Evolutionary conservation across 1,140 invertebrate species (phyloP), one percentile per base, ranked within the genome.

Genomic region (Habropoda laboriosa): DNA sequence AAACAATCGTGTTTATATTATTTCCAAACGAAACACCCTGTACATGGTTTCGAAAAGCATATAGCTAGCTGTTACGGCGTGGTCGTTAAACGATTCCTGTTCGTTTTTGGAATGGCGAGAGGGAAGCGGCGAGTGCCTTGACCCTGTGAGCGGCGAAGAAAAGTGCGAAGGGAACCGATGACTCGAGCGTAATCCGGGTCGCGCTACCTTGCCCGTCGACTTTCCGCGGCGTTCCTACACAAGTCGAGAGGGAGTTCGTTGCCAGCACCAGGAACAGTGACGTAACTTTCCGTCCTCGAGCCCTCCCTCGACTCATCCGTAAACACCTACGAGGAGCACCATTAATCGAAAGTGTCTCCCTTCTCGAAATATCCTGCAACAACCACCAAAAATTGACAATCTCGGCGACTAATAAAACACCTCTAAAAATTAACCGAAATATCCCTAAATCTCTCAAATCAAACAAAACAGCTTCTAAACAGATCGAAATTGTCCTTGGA

Each of bases 141-240:
- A 92, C 91, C 90, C 86, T 89, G 86, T 81, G 85, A 79, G 83
- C 63, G 67, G 21, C 80, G 83, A 86, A 88, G 88, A 91, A 90
- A 91, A 91, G 87, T 89, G 82, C 89, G 78, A 90, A 90, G 82
- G 82, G 80, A 81, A 89, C 71, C 81, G 77, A 87, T 79, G 85
- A 73, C 68, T 84, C 74, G 72, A 83, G 82, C 79, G 84, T 89
- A 89, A 91, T 90, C 87, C 89, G 87, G 89, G 87, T 89, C 90
- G 89, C 81, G 83, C 82, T 88, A 88, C 81, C 88, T 91, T 86
- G 88, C 87, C 79, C 87, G 88, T 89, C 90, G 89, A 91, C 91
- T 92, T 90, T 91, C 87, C 87, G 87, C 80, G 72, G 60, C 80
- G 73, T 72, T 86, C 84, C 79, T 83, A 68, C 82, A 81, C 68